Conservation (phyloP, 2,888 invertebrate genomes). For the Tethea ocularis region DNA sequence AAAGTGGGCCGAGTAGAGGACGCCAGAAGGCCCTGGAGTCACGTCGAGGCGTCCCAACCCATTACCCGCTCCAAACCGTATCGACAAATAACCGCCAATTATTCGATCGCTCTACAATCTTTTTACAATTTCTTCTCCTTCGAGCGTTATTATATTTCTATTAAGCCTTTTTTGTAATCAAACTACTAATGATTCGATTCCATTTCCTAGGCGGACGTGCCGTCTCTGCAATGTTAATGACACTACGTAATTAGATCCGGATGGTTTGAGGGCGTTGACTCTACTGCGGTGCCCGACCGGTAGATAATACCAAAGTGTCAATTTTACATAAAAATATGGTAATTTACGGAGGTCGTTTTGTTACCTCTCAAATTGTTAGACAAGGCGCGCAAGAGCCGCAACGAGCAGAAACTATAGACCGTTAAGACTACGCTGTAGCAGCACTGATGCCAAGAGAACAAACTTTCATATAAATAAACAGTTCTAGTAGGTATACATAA, state of each 20-base stretch:
- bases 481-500: background rate
- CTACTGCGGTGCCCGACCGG: slow-evolving; percentile 69
- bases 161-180: slow-evolving; percentile 84
- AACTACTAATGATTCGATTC: slow-evolving; percentile 84
- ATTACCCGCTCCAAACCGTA: slow-evolving; percentile 83
- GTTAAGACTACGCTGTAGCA: slow-evolving; percentile 19
- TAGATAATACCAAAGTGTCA: slow-evolving; percentile 76
- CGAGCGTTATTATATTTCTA: slow-evolving; percentile 83
- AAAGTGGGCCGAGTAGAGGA: slow-evolving; percentile 36
- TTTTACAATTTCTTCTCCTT: slow-evolving; percentile 83
- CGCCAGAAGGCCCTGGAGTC: slow-evolving; percentile 57
- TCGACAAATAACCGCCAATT: slow-evolving; percentile 84
- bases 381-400: slow-evolving; percentile 38
- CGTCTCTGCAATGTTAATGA: slow-evolving; percentile 81
- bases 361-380: slow-evolving; percentile 41
- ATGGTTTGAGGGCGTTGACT: slow-evolving; percentile 81
- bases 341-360: slow-evolving; percentile 68
- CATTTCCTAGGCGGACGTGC: slow-evolving; percentile 84
- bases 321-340: slow-evolving; percentile 79
- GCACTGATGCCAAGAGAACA: too few relatives aligned
- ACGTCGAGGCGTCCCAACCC: slow-evolving; percentile 78
- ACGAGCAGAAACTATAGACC: slow-evolving; percentile 38
- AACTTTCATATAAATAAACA: background rate
- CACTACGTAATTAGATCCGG: slow-evolving; percentile 83
- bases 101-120: slow-evolving; percentile 83